phyloP scores from a whole-genome alignment of 2,113 vertebrate genomes.

The Lampris megalopsis region DNA sequence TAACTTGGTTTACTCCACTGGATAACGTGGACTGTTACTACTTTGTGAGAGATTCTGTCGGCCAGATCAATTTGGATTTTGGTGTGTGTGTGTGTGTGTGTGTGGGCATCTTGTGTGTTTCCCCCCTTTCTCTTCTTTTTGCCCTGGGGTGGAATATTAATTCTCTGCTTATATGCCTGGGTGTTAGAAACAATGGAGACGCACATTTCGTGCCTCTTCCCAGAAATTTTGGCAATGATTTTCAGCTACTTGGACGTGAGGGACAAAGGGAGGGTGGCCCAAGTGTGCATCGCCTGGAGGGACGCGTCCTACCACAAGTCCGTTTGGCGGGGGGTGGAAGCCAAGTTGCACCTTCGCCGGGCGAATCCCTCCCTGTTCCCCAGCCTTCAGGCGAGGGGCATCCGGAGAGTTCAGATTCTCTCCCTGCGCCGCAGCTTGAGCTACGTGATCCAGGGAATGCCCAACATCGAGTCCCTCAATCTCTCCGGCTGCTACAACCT shows the following conservation, averaged over 20 bases:
- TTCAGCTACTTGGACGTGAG: conserved; percentile 98
- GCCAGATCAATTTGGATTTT: neutral
- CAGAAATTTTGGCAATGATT: conserved; percentile 98
- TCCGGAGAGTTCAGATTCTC: conserved; percentile 97
- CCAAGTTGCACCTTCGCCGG: conserved; percentile 96
- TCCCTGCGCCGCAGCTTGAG: conserved; percentile 97
- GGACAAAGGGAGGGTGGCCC: conserved; percentile 97
- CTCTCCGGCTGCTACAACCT: conserved; percentile 99
- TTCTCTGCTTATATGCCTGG: conserved; percentile 82
- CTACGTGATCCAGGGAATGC: conserved; percentile 99
- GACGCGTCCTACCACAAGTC: conserved; percentile 98
- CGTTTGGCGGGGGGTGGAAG: conserved; percentile 97
- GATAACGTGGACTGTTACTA: conserved; percentile 72
- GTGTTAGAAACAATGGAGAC: conserved; percentile 99
- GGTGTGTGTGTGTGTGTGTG: conserved; percentile 25
- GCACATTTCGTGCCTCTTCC: conserved; percentile 98
- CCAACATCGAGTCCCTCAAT: conserved; percentile 97
- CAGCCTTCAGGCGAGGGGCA: conserved; percentile 97
- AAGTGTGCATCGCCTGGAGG: conserved; percentile 96
- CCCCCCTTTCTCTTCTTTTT: conserved; percentile 57
- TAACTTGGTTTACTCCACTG: conserved; percentile 58
- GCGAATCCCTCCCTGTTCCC: conserved; percentile 99
- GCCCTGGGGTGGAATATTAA: conserved; percentile 75
- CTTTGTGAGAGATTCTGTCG: no score
- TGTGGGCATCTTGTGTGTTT: conserved; percentile 12